Conservation (phyloP, 1,140 invertebrate species). For the Drosophila biarmipes region DNA sequence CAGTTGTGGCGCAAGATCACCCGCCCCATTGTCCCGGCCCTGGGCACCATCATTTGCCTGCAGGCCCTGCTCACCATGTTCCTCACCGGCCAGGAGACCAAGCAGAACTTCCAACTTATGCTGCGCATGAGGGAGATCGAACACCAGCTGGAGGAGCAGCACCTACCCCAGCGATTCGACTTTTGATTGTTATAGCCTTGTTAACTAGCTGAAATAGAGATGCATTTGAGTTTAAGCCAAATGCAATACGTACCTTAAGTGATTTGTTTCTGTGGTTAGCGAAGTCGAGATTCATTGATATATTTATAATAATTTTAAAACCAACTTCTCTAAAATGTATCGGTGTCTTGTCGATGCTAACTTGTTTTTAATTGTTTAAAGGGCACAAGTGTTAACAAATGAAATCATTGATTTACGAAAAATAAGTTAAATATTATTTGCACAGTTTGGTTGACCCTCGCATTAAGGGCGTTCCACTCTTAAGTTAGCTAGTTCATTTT, state of each 20-base stretch:
- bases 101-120: conserved; percentile 77
- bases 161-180: conserved; percentile 43
- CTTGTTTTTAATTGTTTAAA: too few relatives aligned
- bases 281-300: too few relatives aligned
- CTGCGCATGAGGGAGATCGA: conserved; percentile 73
- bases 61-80: conserved; percentile 83
- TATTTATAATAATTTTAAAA: too few relatives aligned
- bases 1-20: conserved; percentile 81
- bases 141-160: conserved; percentile 54
- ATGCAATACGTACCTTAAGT: background rate
- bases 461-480: too few relatives aligned
- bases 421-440: too few relatives aligned
- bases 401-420: too few relatives aligned
- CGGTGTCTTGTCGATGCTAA: too few relatives aligned
- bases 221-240: background rate
- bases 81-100: conserved; percentile 84
- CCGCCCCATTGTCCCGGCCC: conserved; percentile 77
- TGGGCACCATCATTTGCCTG: conserved; percentile 77
- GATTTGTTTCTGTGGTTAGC: background rate
- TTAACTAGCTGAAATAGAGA: conserved; percentile 30
- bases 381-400: too few relatives aligned
- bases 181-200: conserved; percentile 40
- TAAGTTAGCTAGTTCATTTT: too few relatives aligned
- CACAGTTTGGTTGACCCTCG: too few relatives aligned
- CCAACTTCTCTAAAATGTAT: too few relatives aligned